A percentile compares a stretch with the other conserved stretches of the same genome.
These are phyloP conservation scores for Zosterops lateralis DNA, from an alignment of 2,113 vertebrate genomes.

Conservation along the genomic window DNA sequence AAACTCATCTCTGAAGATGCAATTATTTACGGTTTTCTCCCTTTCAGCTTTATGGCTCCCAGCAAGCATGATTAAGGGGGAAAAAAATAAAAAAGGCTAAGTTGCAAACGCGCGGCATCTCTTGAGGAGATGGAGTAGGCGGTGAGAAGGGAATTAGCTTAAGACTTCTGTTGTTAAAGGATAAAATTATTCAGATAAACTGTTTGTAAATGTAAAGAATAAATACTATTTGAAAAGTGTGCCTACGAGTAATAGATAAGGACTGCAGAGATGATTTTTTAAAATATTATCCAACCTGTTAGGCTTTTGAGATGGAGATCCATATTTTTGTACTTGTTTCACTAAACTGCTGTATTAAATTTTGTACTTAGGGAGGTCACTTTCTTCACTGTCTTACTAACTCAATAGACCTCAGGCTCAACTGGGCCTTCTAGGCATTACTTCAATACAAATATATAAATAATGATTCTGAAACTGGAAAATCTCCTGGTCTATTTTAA, in stretches of 20 bases:
- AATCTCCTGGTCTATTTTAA: not conserved
- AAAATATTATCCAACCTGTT: not conserved
- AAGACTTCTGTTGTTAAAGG: conserved; percentile 26
- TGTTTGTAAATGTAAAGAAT: conserved; percentile 29
- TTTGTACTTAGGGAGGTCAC: not conserved
- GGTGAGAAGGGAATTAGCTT: conserved; percentile 45
- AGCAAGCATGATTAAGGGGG: conserved; percentile 25
- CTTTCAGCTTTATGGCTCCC: conserved; percentile 28
- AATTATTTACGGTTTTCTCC: conserved; percentile 40
- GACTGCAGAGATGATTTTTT: not conserved
- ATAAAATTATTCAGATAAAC: conserved; percentile 34
- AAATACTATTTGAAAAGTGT: not conserved
- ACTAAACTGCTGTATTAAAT: not conserved
- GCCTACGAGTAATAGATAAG: not conserved
- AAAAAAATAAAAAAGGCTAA: not conserved
- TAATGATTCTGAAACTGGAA: conserved; percentile 18
- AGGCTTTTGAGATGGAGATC: not conserved
- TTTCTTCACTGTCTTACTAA: conserved; percentile 32
- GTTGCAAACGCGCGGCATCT: not conserved
- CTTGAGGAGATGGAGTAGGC: not conserved
- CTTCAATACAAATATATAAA: conserved; percentile 35
- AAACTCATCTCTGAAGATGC: conserved; percentile 37
- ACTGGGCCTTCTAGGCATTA: conserved; percentile 9
- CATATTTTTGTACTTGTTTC: not conserved
- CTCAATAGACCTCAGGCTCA: not conserved